Conservation (phyloP, 2,113 vertebrate genomes). For the Apus apus region DNA sequence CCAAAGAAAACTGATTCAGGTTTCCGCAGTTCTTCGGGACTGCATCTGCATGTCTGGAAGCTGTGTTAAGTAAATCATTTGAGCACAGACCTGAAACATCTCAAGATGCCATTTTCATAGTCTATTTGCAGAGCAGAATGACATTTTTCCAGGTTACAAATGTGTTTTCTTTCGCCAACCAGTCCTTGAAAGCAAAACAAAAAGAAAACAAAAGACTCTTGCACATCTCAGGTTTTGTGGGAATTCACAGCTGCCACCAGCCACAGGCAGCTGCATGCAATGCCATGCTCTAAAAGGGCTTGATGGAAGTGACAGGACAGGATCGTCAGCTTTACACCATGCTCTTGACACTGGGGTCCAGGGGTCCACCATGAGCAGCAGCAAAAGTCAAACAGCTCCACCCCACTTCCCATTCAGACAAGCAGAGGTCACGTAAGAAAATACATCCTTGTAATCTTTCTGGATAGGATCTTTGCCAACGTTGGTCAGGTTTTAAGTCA, state of each 20-base stretch:
- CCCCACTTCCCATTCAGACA: background rate
- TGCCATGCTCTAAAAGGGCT: background rate
- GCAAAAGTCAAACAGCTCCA: background rate
- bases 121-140: slow-evolving; percentile 49
- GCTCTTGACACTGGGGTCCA: background rate
- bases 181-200: background rate
- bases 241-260: background rate
- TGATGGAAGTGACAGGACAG: background rate
- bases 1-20: background rate
- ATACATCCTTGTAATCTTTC: slow-evolving; percentile 26
- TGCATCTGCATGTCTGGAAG: background rate
- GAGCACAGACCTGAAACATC: background rate
- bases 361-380: background rate
- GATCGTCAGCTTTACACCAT: background rate
- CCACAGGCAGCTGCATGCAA: background rate
- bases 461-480: background rate
- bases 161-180: slow-evolving; percentile 40
- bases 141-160: slow-evolving; percentile 35
- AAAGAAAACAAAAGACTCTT: background rate
- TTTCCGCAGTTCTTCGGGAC: background rate
- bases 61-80: background rate
- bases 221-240: background rate
- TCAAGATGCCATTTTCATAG: slow-evolving; percentile 23
- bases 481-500: slow-evolving; percentile 8
- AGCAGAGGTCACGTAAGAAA: slow-evolving; percentile 33